A percentile compares a stretch with the other conserved stretches of the same genome.
Evolutionary conservation across 2,113 vertebrate species (phyloP).

Genomic region (Pogonocichla stellata): DNA sequence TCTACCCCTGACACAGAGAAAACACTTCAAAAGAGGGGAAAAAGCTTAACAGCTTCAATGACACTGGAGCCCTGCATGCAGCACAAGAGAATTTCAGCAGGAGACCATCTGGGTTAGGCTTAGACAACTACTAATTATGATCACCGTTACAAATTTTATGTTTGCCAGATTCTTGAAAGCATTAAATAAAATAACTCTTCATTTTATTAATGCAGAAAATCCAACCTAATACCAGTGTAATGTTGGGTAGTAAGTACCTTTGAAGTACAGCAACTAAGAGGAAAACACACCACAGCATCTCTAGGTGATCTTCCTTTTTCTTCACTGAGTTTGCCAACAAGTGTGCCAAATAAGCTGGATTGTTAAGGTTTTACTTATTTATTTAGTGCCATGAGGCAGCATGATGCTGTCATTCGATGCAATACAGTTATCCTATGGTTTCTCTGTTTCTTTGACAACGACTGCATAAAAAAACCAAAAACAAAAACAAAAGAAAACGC

Average conservation of each 20-base stretch:
- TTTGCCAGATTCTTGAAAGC: not conserved
- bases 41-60: fast-evolving
- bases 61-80: not conserved
- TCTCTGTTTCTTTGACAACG: not conserved
- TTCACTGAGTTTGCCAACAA: not conserved
- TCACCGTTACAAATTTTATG: not conserved
- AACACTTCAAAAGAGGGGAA: not conserved
- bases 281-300: not conserved
- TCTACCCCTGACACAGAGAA: not conserved
- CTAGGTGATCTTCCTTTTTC: not conserved
- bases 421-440: not conserved
- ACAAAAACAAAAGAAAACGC: not conserved
- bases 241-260: not conserved
- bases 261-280: not conserved
- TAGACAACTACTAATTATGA: not conserved
- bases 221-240: not conserved
- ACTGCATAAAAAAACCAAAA: not conserved
- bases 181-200: not conserved
- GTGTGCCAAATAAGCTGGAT: not conserved
- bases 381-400: not conserved
- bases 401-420: not conserved
- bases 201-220: not conserved
- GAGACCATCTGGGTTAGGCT: not conserved
- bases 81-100: not conserved
- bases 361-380: not conserved